Conservation (phyloP, 2,888 invertebrate species). For the Psylliodes chrysocephalus region DNA sequence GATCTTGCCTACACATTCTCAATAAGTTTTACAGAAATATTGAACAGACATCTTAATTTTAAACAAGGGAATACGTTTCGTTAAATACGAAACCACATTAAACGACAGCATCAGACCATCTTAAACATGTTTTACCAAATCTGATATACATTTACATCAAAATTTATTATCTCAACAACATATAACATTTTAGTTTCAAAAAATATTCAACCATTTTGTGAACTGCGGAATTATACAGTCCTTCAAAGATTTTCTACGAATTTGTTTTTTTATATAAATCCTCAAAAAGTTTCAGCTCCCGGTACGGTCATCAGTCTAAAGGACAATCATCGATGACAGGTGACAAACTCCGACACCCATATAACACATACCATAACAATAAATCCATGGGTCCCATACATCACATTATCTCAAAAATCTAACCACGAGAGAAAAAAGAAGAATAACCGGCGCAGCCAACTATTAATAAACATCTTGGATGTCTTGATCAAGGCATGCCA, state of each 20-base stretch:
- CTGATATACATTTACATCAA: background rate
- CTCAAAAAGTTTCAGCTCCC: slow-evolving; percentile 5
- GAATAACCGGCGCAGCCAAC: slow-evolving; percentile 35
- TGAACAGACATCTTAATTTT: too few species aligned
- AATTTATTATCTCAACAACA: background rate
- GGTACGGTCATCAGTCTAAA: slow-evolving; percentile 16
- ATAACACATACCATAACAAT: slow-evolving; percentile 35
- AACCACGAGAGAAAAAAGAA: slow-evolving; percentile 32
- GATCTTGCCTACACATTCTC: too few species aligned
- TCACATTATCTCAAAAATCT: slow-evolving; percentile 39
- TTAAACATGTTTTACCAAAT: too few species aligned
- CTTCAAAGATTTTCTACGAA: background rate
- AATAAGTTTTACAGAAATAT: too few species aligned
- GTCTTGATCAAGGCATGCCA: slow-evolving; percentile 44
- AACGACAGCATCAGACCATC: too few species aligned
- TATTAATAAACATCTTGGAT: slow-evolving; percentile 44
- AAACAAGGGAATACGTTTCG: too few species aligned
- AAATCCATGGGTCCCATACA: slow-evolving; percentile 35
- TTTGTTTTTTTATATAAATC: slow-evolving; percentile 8
- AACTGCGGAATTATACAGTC: slow-evolving; percentile 13
- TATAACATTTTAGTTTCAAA: too few species aligned
- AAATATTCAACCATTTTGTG: background rate
- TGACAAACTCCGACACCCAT: slow-evolving; percentile 29
- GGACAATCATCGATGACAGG: slow-evolving; percentile 27
- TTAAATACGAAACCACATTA: too few species aligned